Evolutionary conservation across 2,113 vertebrate genomes (phyloP), one percentile per base, ranked within the genome.

Genomic region (Campylomormyrus tamandua): DNA sequence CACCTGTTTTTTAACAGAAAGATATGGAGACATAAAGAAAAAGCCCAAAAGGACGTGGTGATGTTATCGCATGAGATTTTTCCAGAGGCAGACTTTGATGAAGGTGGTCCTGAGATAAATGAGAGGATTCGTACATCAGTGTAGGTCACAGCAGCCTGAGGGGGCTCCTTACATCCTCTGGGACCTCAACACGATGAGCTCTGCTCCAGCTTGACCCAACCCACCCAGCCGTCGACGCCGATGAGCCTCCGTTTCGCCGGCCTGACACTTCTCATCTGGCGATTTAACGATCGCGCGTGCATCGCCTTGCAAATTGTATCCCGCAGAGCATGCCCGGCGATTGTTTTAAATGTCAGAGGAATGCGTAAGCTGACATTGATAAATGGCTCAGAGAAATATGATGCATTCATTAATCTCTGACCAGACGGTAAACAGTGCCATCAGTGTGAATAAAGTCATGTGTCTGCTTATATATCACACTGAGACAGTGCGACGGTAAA

Each of bases 341-440:
- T 88, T 88, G 31, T 88, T 88, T 94, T 93, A 94, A 93, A 94
- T 95, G 92, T 92, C 93, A 92, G 87, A 45, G 85, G 87, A 92
- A 93, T 91, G 91, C 92, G 86, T 92, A 91, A 92, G 89, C 89
- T 92, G 94, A 95, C 94, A 42, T 49, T 95, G 95, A 95, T 92
- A 93, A 95, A 95, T 90, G 93, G 94, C 91, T 88, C 35, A 89
- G 15, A 92, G 91, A 89, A 52, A 45, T 42, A 89, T 91, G 90
- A 91, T 85, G 90, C 80, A 93, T 92, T 90, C 58, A 89, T 92
- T 90, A 92, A 92, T 83, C 89, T 91, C 70, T 87, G 92, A 91
- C 93, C 91, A 85, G 90, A 88, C 24, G 87, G 88, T 90, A 88
- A 90, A 85, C 31, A 50, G 53, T 9, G 19, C 21, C 21, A 66